Evolutionary conservation across 1,140 invertebrate genomes (phyloP).

Genomic region (Sitodiplosis mosellana): DNA sequence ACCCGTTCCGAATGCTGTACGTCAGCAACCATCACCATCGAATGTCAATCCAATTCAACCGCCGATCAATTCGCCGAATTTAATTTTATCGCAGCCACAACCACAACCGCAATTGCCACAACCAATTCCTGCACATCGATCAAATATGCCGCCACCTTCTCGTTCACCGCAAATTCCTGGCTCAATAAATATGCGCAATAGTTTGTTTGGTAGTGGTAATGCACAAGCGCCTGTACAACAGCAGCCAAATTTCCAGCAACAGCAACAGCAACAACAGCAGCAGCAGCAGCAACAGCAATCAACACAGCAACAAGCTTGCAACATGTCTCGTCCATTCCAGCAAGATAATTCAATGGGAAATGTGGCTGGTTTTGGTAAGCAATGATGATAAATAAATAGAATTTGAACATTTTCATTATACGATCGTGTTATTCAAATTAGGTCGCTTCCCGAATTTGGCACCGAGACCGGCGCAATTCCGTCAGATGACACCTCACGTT

Average conservation of each 20-base stretch:
- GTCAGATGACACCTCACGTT: conserved; percentile 23
- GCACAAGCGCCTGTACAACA: too few species aligned
- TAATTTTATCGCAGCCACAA: background rate
- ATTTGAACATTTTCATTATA: too few species aligned
- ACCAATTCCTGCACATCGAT: too few species aligned
- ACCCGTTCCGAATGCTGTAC: conserved; percentile 15
- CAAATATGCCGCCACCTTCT: too few species aligned
- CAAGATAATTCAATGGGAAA: too few species aligned
- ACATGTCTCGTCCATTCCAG: background rate
- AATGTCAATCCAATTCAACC: background rate
- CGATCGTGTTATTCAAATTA: background rate
- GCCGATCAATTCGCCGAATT: background rate
- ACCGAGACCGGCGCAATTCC: conserved; percentile 20
- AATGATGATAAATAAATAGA: too few species aligned
- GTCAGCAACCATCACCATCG: background rate
- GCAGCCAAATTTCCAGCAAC: conserved; percentile 16
- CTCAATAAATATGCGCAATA: too few species aligned
- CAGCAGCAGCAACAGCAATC: conserved; percentile 10
- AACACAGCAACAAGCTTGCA: too few species aligned
- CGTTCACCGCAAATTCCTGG: too few species aligned
- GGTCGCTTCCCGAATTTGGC: conserved; percentile 22
- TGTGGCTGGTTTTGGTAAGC: background rate
- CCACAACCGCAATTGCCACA: conserved; percentile 17
- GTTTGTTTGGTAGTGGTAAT: too few species aligned
- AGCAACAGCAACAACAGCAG: conserved; percentile 20